phyloP scores from a whole-genome alignment of 2,888 invertebrate species.

The Pardosa pseudoannulata region DNA sequence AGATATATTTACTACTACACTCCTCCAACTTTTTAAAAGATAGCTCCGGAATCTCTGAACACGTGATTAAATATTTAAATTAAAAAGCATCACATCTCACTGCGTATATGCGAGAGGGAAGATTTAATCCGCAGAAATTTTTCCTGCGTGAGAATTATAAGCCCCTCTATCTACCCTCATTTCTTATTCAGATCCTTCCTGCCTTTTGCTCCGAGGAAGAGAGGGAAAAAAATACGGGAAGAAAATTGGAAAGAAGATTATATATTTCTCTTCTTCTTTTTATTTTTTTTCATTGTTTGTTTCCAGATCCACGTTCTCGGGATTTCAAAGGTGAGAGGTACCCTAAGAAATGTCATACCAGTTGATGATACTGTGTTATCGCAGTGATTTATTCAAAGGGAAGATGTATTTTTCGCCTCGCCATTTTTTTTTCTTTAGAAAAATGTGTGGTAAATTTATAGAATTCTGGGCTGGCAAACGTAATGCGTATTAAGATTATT shows the following conservation, averaged over 20 bases:
- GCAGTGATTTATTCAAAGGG: background rate
- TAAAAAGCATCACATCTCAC: background rate
- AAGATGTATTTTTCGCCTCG: too few relatives aligned
- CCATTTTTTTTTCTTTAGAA: too few relatives aligned
- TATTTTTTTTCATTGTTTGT: background rate
- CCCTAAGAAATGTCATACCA: too few relatives aligned
- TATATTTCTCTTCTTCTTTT: background rate
- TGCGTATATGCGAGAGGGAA: background rate
- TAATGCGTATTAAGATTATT: too few relatives aligned
- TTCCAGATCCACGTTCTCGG: background rate
- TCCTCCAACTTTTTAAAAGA: background rate
- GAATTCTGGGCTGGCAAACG: too few relatives aligned
- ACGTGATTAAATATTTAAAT: background rate
- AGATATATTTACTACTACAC: background rate
- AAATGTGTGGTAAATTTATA: too few relatives aligned
- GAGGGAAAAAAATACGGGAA: background rate
- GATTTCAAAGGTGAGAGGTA: background rate
- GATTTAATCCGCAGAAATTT: background rate
- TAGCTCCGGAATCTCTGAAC: background rate
- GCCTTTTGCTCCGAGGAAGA: background rate
- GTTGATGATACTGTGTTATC: background rate
- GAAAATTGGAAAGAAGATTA: slow-evolving; percentile 15
- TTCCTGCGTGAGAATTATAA: background rate
- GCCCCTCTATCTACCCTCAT: background rate
- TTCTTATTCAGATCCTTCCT: background rate